A percentile compares a stretch with the other conserved stretches of the same genome.
phyloP scores from a whole-genome alignment of 2,888 invertebrate species.

The Crocallis elinguaria region DNA sequence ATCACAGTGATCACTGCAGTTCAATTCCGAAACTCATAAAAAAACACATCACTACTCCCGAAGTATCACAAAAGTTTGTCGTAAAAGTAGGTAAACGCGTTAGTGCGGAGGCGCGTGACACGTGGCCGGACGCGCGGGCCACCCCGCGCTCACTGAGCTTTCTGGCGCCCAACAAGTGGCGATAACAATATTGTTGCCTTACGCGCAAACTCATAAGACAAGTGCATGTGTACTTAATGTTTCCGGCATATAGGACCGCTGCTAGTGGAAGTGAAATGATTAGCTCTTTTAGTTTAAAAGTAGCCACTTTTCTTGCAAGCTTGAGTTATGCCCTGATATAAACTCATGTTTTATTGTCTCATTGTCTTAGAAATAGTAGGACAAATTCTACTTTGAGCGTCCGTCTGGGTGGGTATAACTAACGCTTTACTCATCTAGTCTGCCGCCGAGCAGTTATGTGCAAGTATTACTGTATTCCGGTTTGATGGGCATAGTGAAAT shows the following conservation, averaged over 20 bases:
- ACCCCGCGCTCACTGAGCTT: slow-evolving; percentile 76
- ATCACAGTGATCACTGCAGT: slow-evolving; percentile 10
- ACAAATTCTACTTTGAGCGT: too few species aligned
- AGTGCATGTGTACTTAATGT: slow-evolving; percentile 30
- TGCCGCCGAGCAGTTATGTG: too few species aligned
- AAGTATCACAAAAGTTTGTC: slow-evolving; percentile 60
- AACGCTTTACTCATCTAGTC: too few species aligned
- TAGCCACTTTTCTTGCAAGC: background rate
- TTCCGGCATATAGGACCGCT: slow-evolving; percentile 26
- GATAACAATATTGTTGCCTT: slow-evolving; percentile 71
- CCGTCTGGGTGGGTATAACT: too few species aligned
- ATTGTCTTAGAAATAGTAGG: too few species aligned
- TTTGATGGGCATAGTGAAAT: too few species aligned
- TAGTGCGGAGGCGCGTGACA: slow-evolving; percentile 40
- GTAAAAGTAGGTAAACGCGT: slow-evolving; percentile 46
- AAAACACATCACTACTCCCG: background rate
- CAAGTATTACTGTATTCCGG: too few species aligned
- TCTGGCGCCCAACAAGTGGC: slow-evolving; percentile 84
- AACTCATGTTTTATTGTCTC: too few species aligned
- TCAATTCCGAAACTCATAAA: slow-evolving; percentile 12
- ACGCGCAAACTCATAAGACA: slow-evolving; percentile 77
- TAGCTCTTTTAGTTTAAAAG: background rate
- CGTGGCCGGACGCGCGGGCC: slow-evolving; percentile 68
- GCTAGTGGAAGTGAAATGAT: background rate
- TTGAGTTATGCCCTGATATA: too few species aligned